Conservation (phyloP, 2,797 vertebrate genomes). For the Limosa lapponica region DNA sequence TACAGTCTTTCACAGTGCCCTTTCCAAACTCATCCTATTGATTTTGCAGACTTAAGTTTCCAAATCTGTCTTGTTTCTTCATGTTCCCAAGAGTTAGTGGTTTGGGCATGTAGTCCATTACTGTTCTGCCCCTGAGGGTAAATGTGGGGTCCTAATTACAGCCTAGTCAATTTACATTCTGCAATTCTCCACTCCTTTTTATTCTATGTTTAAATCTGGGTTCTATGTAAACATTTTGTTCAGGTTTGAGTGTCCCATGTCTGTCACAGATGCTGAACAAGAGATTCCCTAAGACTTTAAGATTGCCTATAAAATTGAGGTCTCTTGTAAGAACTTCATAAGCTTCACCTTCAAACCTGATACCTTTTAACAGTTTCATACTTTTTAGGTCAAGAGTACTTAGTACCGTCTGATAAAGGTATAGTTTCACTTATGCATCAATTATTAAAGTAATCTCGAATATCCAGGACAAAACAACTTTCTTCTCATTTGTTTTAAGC, state of each 20-base stretch:
- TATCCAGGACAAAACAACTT: background rate
- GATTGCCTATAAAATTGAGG: background rate
- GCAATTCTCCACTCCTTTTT: background rate
- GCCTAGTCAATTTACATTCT: background rate
- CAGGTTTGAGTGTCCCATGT: background rate
- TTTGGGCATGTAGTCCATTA: background rate
- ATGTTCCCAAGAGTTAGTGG: background rate
- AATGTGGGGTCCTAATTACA: conserved; percentile 12
- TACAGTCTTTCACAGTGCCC: background rate
- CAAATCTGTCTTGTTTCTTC: background rate
- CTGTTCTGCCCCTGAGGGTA: background rate
- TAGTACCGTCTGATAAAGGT: background rate
- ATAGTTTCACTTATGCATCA: background rate
- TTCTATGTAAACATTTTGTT: background rate
- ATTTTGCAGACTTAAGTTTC: background rate
- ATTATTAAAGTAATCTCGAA: background rate
- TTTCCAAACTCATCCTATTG: background rate
- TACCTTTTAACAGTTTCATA: background rate
- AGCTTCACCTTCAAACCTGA: background rate
- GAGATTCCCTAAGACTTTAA: background rate
- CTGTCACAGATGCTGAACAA: background rate
- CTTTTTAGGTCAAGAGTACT: background rate
- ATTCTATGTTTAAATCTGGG: background rate
- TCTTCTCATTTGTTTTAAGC: background rate
- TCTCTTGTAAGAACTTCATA: background rate